Conservation (phyloP, 2,888 invertebrate species). For the Notodonta ziczac region DNA sequence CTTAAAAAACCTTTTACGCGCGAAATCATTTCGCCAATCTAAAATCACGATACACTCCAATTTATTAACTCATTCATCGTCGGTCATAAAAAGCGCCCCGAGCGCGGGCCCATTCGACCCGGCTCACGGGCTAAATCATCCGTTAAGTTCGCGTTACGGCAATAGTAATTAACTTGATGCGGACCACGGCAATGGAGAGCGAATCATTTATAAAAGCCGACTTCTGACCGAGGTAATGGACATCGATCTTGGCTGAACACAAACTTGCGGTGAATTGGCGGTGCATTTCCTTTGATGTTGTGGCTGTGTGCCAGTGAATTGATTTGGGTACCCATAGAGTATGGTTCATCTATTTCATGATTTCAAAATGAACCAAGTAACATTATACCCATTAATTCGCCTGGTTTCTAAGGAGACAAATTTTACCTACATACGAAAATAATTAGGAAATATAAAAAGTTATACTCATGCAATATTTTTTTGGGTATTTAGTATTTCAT, state of each 20-base stretch:
- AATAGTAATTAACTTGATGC: constrained; percentile 61
- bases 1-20: not conserved
- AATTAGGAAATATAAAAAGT: too few relatives aligned
- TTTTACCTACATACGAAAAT: too few relatives aligned
- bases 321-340: not conserved
- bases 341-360: too few relatives aligned
- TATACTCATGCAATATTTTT: too few relatives aligned
- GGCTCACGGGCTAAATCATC: constrained; percentile 60
- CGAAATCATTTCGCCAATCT: constrained; percentile 16
- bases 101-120: constrained; percentile 48
- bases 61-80: constrained; percentile 40
- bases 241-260: constrained; percentile 44
- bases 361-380: too few relatives aligned
- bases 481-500: too few relatives aligned
- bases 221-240: constrained; percentile 34
- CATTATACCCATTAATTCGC: too few relatives aligned
- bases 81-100: constrained; percentile 42
- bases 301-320: not conserved
- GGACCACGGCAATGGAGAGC: constrained; percentile 49
- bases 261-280: constrained; percentile 11
- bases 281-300: constrained; percentile 5
- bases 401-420: too few relatives aligned
- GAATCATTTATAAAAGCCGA: constrained; percentile 52
- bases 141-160: constrained; percentile 59
- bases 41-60: constrained; percentile 33